A percentile compares a stretch with the other conserved stretches of the same genome.
These are phyloP conservation scores for Eupristina koningsbergeri DNA, from an alignment of 1,140 invertebrate species.

Conservation along the genomic window DNA sequence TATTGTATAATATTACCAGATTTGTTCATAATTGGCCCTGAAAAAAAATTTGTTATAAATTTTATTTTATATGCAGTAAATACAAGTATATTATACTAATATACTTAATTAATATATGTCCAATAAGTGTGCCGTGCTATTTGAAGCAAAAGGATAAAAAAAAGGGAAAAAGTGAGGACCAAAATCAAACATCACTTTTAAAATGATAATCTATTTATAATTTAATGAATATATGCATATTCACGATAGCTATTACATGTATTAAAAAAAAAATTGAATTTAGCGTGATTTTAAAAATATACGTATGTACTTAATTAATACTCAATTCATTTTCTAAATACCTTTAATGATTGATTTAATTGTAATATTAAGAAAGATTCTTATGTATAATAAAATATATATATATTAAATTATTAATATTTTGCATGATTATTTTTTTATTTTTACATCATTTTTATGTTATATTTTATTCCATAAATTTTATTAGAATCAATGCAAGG, in stretches of 20 bases:
- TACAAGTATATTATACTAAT: slow-evolving; percentile 12
- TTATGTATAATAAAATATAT: background rate
- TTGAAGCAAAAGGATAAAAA: no score
- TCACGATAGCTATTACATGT: background rate
- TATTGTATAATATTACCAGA: background rate
- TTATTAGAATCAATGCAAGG: background rate
- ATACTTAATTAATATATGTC: no score
- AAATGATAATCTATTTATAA: background rate
- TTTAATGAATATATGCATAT: background rate
- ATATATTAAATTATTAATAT: background rate
- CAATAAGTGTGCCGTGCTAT: no score
- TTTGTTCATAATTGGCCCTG: background rate
- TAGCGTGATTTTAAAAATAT: background rate
- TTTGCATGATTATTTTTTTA: background rate
- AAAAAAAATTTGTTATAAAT: slow-evolving; percentile 21
- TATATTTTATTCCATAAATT: background rate
- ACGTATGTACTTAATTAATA: background rate
- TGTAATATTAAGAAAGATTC: no score
- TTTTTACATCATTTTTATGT: no score
- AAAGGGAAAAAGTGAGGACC: background rate
- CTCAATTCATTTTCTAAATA: background rate
- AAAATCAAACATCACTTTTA: background rate
- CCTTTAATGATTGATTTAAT: background rate
- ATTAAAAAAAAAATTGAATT: background rate
- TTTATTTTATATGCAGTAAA: slow-evolving; percentile 17